phyloP scores from a whole-genome alignment of 53 echinoderm and acorn worm species.

The Antedon mediterranea region DNA sequence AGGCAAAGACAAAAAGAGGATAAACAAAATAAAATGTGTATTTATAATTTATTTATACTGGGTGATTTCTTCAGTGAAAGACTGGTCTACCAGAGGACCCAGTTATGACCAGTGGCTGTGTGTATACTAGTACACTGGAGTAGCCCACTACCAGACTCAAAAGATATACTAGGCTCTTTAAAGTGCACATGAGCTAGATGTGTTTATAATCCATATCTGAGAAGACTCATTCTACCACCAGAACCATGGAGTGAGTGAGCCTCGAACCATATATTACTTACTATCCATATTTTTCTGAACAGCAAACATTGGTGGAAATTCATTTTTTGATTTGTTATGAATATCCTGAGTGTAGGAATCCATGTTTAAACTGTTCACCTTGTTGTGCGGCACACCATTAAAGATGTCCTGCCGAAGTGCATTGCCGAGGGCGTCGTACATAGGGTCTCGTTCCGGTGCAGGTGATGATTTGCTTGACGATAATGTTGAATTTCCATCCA shows the following conservation, averaged over 20 bases:
- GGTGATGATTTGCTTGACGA: neutral
- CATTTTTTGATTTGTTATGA: constrained; percentile 30
- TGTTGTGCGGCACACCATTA: constrained; percentile 67
- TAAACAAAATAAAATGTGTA: neutral
- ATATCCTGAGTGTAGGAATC: constrained; percentile 75
- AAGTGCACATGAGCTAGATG: no score
- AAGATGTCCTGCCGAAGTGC: constrained; percentile 74
- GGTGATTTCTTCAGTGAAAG: no score
- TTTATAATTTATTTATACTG: no score
- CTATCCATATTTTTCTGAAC: constrained; percentile 73
- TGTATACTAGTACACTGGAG: no score
- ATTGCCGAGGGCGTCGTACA: constrained; percentile 65
- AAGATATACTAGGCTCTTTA: no score
- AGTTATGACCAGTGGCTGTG: no score
- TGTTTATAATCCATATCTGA: no score
- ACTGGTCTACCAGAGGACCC: no score
- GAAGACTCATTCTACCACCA: no score
- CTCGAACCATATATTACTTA: constrained; percentile 37
- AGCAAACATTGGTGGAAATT: constrained; percentile 61
- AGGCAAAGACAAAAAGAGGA: no score
- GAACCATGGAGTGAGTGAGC: no score
- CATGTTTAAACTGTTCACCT: constrained; percentile 59
- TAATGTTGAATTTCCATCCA: neutral
- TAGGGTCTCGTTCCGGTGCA: constrained; percentile 18
- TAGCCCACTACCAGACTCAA: no score